phyloP scores from a whole-genome alignment of 2,888 invertebrate genomes.

The Pseudoips prasinana region DNA sequence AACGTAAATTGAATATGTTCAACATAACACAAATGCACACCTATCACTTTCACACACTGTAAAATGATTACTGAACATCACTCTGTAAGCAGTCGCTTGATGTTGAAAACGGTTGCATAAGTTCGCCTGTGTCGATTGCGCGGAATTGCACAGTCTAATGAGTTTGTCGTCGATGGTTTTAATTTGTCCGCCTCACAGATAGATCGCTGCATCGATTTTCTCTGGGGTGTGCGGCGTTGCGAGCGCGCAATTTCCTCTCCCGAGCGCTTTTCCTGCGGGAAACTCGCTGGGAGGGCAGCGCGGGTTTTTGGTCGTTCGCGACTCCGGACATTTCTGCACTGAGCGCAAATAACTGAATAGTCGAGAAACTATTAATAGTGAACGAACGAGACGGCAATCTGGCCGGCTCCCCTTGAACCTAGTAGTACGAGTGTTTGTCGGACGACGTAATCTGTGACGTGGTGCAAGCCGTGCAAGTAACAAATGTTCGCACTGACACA shows the following conservation, averaged over 20 bases:
- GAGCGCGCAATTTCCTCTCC: constrained; percentile 43
- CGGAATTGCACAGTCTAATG: constrained; percentile 63
- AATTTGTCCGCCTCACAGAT: constrained; percentile 46
- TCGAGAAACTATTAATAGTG: constrained; percentile 77
- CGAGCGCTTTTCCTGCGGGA: constrained; percentile 43
- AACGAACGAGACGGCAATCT: constrained; percentile 71
- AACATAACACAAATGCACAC: constrained; percentile 26
- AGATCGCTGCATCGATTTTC: constrained; percentile 34
- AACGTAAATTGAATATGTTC: constrained; percentile 23
- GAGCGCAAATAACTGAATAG: constrained; percentile 75
- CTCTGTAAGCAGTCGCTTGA: constrained; percentile 48
- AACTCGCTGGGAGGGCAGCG: constrained; percentile 51
- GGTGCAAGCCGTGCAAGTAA: constrained; percentile 53
- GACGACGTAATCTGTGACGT: constrained; percentile 70
- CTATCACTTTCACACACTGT: constrained; percentile 56
- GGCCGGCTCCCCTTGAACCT: constrained; percentile 81
- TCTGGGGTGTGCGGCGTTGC: constrained; percentile 29
- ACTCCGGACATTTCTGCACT: constrained; percentile 78
- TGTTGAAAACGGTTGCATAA: constrained; percentile 69
- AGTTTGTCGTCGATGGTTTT: constrained; percentile 52
- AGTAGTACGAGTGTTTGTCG: constrained; percentile 56
- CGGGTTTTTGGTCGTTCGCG: constrained; percentile 65
- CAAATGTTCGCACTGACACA: constrained; percentile 76
- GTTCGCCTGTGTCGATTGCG: constrained; percentile 57
- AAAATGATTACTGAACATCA: constrained; percentile 62